Evolutionary conservation across 2,797 vertebrate genomes (phyloP).

Genomic region (Paedocypris micromegethes): DNA sequence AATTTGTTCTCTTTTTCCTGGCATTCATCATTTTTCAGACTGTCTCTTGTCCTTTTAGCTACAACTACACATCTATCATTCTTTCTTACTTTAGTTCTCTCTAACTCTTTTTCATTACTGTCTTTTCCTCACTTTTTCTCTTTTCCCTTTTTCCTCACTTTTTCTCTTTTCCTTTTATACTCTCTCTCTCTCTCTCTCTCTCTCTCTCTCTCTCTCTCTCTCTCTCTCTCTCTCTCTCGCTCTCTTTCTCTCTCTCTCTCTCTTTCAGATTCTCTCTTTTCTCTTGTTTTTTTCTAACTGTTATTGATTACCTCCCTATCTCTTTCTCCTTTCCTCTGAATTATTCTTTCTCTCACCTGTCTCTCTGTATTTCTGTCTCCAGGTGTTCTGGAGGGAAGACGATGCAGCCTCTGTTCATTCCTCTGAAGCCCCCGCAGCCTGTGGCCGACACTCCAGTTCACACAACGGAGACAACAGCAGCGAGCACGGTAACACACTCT

Average conservation of each 20-base stretch:
- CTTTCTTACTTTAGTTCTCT: not conserved
- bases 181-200: conserved; percentile 1
- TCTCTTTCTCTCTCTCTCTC: conserved; percentile 28
- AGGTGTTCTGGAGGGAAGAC: conserved; percentile 89
- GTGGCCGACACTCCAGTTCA: conserved; percentile 77
- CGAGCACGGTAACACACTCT: conserved; percentile 74
- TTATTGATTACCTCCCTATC: not conserved
- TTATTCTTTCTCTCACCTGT: conserved; percentile 18
- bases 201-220: conserved; percentile 21
- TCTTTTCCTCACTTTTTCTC: not conserved
- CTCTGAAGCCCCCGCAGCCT: conserved; percentile 75
- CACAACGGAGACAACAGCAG: conserved; percentile 87
- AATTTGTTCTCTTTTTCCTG: too few species aligned
- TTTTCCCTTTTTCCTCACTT: not conserved
- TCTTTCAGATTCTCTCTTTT: too few species aligned
- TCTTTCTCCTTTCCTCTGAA: conserved; percentile 11
- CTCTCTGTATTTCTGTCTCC: conserved; percentile 39
- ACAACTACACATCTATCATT: not conserved
- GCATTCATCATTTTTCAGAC: too few species aligned
- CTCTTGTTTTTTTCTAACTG: not conserved
- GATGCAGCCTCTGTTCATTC: conserved; percentile 74
- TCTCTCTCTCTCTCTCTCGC: conserved; percentile 29
- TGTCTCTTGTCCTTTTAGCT: too few species aligned
- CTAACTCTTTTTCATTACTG: not conserved
- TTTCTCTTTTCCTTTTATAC: too few species aligned